Evolutionary conservation across 2,113 vertebrate genomes (phyloP).

Genomic region (Vicugna pacos): DNA sequence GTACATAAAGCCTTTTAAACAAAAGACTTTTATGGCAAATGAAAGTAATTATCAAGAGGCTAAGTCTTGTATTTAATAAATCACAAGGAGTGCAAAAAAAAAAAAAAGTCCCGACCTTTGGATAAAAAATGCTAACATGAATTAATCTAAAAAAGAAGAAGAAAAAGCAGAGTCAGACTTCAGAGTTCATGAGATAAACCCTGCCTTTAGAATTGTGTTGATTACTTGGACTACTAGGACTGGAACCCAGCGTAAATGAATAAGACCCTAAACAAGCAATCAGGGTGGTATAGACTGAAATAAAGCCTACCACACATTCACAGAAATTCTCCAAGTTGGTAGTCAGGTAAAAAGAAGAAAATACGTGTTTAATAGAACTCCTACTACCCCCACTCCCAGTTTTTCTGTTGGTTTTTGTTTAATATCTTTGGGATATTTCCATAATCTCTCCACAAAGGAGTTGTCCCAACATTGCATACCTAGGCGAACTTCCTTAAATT

Average conservation of each 20-base stretch:
- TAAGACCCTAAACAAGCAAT: not conserved
- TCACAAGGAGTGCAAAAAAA: too few relatives aligned
- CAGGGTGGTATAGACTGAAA: not conserved
- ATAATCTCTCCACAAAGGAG: not conserved
- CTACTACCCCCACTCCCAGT: fast-evolving
- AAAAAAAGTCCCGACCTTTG: not conserved
- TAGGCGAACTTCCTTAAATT: not conserved
- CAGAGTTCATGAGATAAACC: not conserved
- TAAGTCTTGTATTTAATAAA: not conserved
- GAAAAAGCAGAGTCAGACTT: not conserved
- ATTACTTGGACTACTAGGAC: not conserved
- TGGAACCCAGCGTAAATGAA: not conserved
- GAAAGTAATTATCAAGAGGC: not conserved
- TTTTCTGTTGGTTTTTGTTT: not conserved
- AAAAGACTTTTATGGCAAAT: not conserved
- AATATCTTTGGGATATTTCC: not conserved
- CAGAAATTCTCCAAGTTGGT: not conserved
- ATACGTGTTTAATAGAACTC: not conserved
- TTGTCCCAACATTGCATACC: not conserved
- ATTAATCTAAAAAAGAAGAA: not conserved
- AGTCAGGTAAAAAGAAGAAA: not conserved
- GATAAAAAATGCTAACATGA: not conserved
- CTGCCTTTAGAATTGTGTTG: not conserved
- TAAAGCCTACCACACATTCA: not conserved
- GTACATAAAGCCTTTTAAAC: not conserved